phyloP scores from a whole-genome alignment of 2,113 vertebrate species.

The Glareola pratincola region DNA sequence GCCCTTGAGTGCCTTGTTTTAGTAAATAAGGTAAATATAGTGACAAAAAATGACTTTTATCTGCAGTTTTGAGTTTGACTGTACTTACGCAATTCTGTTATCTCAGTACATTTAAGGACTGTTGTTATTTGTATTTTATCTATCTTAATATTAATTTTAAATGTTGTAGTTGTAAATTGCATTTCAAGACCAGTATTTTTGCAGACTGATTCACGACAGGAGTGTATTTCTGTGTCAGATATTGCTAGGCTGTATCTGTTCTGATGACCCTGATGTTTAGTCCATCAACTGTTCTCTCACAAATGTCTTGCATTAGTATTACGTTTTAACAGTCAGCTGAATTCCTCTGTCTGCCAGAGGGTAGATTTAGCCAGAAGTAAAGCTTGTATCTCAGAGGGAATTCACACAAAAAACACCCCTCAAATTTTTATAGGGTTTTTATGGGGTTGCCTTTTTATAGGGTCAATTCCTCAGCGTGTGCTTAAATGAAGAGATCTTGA shows the following conservation, averaged over 20 bases:
- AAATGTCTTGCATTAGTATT: no score
- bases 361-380: not conserved
- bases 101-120: not conserved
- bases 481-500: constrained; percentile 88
- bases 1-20: constrained; percentile 85
- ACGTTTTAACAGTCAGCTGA: not conserved
- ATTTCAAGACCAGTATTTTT: not conserved
- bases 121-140: not conserved
- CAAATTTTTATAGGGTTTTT: no score
- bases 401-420: not conserved
- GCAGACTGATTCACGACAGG: not conserved
- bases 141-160: not conserved
- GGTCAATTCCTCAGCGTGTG: constrained; percentile 74
- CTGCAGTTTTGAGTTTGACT: not conserved
- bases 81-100: not conserved
- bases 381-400: not conserved
- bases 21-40: constrained; percentile 77
- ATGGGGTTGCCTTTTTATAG: constrained; percentile 72
- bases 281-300: not conserved
- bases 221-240: not conserved
- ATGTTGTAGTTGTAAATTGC: not conserved
- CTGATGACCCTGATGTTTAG: not conserved
- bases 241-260: not conserved
- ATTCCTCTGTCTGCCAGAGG: not conserved
- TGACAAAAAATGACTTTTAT: not conserved